Evolutionary conservation across 37 sponge, comb jelly and placozoan genomes (phyloP).

Genomic region (Cliona cf. orientalis): DNA sequence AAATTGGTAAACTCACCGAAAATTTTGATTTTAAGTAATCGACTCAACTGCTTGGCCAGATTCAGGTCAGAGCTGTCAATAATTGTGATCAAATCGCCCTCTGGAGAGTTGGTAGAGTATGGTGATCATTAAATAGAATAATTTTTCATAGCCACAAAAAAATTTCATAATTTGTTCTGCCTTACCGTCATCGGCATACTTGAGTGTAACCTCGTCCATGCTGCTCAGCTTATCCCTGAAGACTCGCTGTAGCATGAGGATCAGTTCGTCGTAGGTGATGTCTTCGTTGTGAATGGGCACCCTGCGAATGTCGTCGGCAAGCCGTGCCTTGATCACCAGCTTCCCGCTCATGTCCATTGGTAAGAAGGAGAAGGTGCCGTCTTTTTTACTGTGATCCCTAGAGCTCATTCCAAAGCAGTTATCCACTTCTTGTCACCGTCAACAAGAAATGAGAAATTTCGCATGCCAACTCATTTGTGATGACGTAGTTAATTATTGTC

Average conservation of each 20-base stretch:
- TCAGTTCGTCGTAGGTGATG: conserved; percentile 94
- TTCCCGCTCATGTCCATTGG: conserved; percentile 77
- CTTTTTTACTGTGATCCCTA: conserved; percentile 17
- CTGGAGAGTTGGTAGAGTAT: conserved; percentile 42
- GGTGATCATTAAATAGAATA: conserved; percentile 1
- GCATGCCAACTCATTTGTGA: not conserved
- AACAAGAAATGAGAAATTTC: no score
- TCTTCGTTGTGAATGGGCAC: conserved; percentile 93
- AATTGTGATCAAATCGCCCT: conserved; percentile 88
- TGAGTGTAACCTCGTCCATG: conserved; percentile 88
- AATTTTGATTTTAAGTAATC: conserved; percentile 62
- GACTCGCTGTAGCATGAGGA: conserved; percentile 92
- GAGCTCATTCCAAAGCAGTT: conserved; percentile 26
- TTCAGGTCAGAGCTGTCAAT: conserved; percentile 83
- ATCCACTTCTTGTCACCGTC: no score
- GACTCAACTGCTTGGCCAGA: conserved; percentile 80
- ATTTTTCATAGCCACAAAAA: not conserved
- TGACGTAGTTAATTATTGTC: not conserved
- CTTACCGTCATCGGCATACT: conserved; percentile 92
- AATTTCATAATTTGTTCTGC: no score
- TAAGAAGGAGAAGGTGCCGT: conserved; percentile 52
- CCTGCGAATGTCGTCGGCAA: conserved; percentile 83
- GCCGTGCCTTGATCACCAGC: conserved; percentile 84
- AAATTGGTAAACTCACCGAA: conserved; percentile 57
- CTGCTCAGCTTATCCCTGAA: conserved; percentile 70